Evolutionary conservation across 2,797 vertebrate species (phyloP).

Genomic region (Cacajao melanocephalus): DNA sequence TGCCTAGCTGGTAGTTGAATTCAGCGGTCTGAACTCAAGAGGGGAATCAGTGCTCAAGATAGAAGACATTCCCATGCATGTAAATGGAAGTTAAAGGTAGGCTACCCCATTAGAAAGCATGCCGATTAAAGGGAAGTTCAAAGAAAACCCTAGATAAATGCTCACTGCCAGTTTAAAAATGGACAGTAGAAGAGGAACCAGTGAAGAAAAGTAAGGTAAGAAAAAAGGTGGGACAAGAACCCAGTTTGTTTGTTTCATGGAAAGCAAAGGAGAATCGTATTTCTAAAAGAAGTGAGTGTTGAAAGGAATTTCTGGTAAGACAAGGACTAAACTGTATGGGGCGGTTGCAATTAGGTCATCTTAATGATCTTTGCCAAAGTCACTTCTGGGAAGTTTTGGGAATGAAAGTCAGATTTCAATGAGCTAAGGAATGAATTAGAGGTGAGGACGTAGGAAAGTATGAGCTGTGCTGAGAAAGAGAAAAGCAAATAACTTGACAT

Average conservation of each 20-base stretch:
- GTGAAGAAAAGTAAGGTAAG: background rate
- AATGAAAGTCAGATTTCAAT: background rate
- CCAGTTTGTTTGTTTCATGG: background rate
- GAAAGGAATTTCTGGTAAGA: background rate
- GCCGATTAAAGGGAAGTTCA: background rate
- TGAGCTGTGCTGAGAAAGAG: background rate
- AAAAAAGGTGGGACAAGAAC: background rate
- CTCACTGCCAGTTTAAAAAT: background rate
- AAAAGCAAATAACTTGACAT: background rate
- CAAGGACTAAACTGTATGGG: background rate
- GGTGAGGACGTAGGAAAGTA: background rate
- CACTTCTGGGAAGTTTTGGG: background rate
- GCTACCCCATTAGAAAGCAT: background rate
- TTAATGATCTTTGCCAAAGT: background rate
- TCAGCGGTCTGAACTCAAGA: background rate
- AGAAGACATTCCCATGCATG: background rate
- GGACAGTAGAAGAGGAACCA: background rate
- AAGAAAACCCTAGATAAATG: background rate
- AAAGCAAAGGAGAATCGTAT: background rate
- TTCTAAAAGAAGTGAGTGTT: background rate
- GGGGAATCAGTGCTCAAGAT: background rate
- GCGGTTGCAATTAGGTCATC: background rate
- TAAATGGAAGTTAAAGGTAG: background rate
- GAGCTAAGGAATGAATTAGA: background rate
- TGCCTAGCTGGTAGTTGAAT: background rate